These are phyloP conservation scores for Zootoca vivipara DNA, from an alignment of 2,113 vertebrate species.

Conservation along the genomic window DNA sequence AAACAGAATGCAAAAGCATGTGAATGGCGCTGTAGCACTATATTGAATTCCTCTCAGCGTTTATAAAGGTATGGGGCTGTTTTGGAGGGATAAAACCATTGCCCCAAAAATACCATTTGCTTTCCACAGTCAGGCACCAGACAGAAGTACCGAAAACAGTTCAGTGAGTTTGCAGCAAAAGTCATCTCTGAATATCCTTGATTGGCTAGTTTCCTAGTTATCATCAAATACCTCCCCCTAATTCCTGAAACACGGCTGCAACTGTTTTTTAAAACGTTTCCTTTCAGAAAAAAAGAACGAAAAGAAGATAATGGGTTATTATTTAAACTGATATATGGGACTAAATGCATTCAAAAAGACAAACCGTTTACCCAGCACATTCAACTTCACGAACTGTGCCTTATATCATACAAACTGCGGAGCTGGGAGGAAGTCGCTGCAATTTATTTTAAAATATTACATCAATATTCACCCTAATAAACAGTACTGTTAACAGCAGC, in stretches of 20 bases:
- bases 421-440: not conserved
- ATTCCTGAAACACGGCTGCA: not conserved
- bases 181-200: too few species aligned
- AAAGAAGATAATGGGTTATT: not conserved
- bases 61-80: not conserved
- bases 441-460: not conserved
- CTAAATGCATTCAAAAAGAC: not conserved
- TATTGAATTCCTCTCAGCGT: too few species aligned
- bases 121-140: not conserved
- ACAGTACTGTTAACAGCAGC: not conserved
- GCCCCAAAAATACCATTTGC: not conserved
- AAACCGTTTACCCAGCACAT: not conserved
- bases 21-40: too few species aligned
- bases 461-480: constrained; percentile 25
- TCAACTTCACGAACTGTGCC: too few species aligned
- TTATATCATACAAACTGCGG: not conserved
- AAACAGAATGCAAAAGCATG: too few species aligned
- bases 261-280: not conserved
- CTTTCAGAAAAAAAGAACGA: not conserved
- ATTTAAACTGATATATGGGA: not conserved
- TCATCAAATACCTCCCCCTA: not conserved
- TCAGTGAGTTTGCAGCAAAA: not conserved
- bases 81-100: too few species aligned
- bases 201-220: not conserved
- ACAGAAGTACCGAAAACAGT: not conserved